Percentiles rank a stretch among this genome's conserved stretches.
Conservation (phyloP, 2,888 invertebrate genomes). For the Zhengitettix transpicula region DNA sequence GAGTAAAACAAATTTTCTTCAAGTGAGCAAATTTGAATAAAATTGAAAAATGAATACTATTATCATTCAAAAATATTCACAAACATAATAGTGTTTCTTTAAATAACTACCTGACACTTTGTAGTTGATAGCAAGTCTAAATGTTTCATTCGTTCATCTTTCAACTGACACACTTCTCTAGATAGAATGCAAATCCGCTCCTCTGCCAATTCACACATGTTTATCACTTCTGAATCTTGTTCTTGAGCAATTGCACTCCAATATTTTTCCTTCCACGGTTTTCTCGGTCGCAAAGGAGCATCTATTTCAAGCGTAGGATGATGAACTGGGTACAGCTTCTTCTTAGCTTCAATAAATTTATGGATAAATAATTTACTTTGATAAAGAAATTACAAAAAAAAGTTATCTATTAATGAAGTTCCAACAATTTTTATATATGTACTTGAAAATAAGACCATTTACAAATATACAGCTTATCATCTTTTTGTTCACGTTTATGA, state of each 20-base stretch:
- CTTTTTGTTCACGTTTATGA: too few species aligned
- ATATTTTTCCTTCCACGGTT: constrained; percentile 8
- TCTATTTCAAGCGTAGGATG: constrained; percentile 10
- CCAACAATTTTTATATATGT: too few species aligned
- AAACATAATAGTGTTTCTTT: too few species aligned
- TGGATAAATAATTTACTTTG: too few species aligned
- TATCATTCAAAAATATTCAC: too few species aligned
- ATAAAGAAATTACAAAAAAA: too few species aligned
- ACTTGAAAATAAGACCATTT: too few species aligned
- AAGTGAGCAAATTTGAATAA: too few species aligned
- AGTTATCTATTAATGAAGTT: too few species aligned
- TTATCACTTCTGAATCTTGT: constrained; percentile 8
- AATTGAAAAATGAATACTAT: too few species aligned
- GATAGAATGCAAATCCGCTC: constrained; percentile 26
- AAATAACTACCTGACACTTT: constrained; percentile 24
- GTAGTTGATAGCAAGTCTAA: constrained; percentile 24
- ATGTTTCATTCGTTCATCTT: constrained; percentile 24
- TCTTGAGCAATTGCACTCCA: constrained; percentile 7
- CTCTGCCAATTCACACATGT: constrained; percentile 17
- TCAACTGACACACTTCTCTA: constrained; percentile 26
- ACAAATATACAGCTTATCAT: too few species aligned
- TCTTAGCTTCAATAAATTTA: constrained; percentile 3
- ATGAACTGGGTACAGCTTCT: background rate
- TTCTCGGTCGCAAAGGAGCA: constrained; percentile 6
- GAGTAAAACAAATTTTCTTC: too few species aligned